phyloP scores from a whole-genome alignment of 92 coral and sea anemone species.

The Zoanthus sansibaricus region DNA sequence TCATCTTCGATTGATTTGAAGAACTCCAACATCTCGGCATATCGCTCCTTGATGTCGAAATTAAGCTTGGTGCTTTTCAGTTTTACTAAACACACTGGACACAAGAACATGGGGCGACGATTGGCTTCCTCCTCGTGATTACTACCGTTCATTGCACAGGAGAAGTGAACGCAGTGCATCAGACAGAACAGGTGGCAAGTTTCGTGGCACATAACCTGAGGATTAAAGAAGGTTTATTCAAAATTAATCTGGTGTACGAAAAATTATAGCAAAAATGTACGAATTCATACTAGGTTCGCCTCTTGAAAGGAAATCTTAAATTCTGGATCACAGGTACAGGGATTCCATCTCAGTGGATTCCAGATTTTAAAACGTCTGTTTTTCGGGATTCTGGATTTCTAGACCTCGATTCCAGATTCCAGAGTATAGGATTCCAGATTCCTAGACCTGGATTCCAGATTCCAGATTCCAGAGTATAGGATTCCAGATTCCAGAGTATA shows the following conservation, averaged over 20 bases:
- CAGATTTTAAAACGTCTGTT: no score
- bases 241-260: no score
- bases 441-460: no score
- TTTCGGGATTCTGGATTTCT: no score
- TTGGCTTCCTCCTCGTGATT: conserved; percentile 59
- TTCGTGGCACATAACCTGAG: conserved; percentile 69
- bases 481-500: no score
- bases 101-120: conserved; percentile 59
- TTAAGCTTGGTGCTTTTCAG: conserved; percentile 33
- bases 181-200: conserved; percentile 61
- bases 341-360: no score
- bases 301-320: no score
- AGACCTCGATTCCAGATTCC: no score
- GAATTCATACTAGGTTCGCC: no score
- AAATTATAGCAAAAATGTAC: neutral
- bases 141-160: conserved; percentile 67
- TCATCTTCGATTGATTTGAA: conserved; percentile 55
- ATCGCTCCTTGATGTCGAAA: conserved; percentile 52
- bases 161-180: conserved; percentile 51
- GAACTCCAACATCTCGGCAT: conserved; percentile 57
- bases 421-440: no score
- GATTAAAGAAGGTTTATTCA: neutral
- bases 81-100: conserved; percentile 61
- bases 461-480: no score
- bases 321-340: no score